phyloP scores from a whole-genome alignment of 2,113 vertebrate genomes.

The Porphyrio hochstetteri region DNA sequence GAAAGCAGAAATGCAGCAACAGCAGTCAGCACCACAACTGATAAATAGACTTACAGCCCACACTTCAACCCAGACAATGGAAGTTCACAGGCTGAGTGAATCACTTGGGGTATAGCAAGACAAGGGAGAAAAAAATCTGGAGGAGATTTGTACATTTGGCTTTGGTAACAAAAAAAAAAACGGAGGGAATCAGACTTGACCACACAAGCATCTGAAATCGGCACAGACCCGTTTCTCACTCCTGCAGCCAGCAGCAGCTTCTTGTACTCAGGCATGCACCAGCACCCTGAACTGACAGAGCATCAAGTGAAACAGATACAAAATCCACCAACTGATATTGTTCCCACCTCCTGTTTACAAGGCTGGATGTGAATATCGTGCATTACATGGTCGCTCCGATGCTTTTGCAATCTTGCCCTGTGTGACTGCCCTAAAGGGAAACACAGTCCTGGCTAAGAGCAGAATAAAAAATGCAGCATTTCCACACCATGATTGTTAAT shows the following conservation, averaged over 20 bases:
- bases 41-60: neutral
- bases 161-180: neutral
- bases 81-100: neutral
- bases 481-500: neutral
- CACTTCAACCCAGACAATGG: neutral
- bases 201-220: neutral
- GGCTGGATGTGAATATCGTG: neutral
- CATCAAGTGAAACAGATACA: neutral
- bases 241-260: neutral
- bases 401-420: conserved; percentile 39
- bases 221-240: neutral
- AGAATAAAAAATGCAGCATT: neutral
- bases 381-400: neutral
- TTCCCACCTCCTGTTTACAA: conserved; percentile 21
- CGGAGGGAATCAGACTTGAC: neutral
- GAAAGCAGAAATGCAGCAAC: conserved; percentile 6
- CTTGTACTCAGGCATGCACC: neutral
- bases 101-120: neutral
- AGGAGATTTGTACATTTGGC: neutral
- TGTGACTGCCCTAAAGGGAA: conserved; percentile 3
- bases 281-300: neutral
- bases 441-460: neutral
- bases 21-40: neutral
- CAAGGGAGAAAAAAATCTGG: neutral
- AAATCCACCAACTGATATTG: neutral